Percentiles rank a stretch among this genome's conserved stretches.
Evolutionary conservation across 2,888 invertebrate genomes (phyloP).

Genomic region (Itoplectis maculator): DNA sequence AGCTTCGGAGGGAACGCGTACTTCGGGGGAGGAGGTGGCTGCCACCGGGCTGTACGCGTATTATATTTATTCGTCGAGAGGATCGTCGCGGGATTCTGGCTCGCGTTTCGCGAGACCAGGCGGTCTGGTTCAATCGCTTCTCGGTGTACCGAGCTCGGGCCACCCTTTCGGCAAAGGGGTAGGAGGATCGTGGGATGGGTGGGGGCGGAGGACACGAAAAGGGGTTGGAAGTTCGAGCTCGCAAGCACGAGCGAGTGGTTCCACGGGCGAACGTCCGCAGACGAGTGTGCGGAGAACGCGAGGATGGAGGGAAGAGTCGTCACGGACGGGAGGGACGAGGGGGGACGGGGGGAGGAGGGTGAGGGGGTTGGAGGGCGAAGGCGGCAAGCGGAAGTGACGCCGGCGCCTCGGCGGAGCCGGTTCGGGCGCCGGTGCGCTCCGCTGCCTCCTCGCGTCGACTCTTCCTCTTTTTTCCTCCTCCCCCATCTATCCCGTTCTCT

Average conservation of each 20-base stretch:
- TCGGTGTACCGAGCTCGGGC: constrained; percentile 59
- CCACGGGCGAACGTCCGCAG: constrained; percentile 61
- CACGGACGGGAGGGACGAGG: too few relatives aligned
- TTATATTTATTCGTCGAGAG: constrained; percentile 66
- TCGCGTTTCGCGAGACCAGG: constrained; percentile 62
- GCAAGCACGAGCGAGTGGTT: constrained; percentile 58
- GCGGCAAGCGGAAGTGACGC: constrained; percentile 84
- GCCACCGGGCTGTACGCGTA: constrained; percentile 61
- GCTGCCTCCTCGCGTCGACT: constrained; percentile 81
- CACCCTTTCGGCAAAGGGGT: constrained; percentile 49
- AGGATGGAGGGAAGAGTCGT: constrained; percentile 67
- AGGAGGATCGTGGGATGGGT: constrained; percentile 62
- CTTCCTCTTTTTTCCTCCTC: constrained; percentile 71
- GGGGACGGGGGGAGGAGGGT: constrained; percentile 56
- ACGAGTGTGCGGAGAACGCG: constrained; percentile 64
- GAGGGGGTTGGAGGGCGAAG: constrained; percentile 78
- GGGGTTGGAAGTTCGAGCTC: constrained; percentile 68
- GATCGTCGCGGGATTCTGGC: constrained; percentile 57
- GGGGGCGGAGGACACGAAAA: constrained; percentile 26
- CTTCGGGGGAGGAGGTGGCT: constrained; percentile 6
- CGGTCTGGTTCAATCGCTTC: constrained; percentile 69
- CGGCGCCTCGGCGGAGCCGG: constrained; percentile 84
- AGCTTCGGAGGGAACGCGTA: constrained; percentile 45
- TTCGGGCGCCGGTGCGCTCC: constrained; percentile 83
- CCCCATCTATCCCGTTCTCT: constrained; percentile 45